Percentiles rank a stretch among this genome's conserved stretches.
phyloP scores from a whole-genome alignment of 2,113 vertebrate species.

The Trochalopteron elliotii region DNA sequence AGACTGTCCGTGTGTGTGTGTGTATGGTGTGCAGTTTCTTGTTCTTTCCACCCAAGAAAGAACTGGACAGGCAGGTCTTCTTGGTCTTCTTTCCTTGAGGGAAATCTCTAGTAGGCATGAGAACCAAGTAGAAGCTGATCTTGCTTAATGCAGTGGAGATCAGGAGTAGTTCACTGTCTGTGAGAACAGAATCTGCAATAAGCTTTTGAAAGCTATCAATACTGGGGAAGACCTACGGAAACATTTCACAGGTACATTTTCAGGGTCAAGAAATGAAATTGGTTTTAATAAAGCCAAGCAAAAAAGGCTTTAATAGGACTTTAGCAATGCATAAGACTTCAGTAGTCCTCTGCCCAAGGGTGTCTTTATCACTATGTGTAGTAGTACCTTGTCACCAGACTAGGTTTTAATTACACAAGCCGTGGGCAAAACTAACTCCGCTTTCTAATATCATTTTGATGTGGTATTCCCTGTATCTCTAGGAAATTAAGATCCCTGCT shows the following conservation, averaged over 20 bases:
- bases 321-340: not conserved
- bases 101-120: not conserved
- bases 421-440: constrained; percentile 26
- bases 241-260: not conserved
- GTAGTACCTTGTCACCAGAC: constrained; percentile 8
- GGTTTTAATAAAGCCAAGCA: constrained; percentile 28
- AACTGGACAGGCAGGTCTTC: not conserved
- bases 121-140: not conserved
- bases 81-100: not conserved
- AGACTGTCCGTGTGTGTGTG: not conserved
- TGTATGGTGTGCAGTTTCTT: not conserved
- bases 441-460: constrained; percentile 42
- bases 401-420: constrained; percentile 56
- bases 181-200: not conserved
- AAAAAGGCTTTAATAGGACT: constrained; percentile 30
- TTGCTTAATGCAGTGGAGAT: not conserved
- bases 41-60: not conserved
- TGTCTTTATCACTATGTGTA: not conserved
- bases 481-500: constrained; percentile 15
- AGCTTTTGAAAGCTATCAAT: not conserved
- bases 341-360: constrained; percentile 6
- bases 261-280: not conserved
- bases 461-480: not conserved
- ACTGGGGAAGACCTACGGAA: not conserved
- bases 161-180: not conserved